A percentile compares a stretch with the other conserved stretches of the same genome.
Evolutionary conservation across 2,113 vertebrate genomes (phyloP).

Genomic region (Pheucticus melanocephalus): DNA sequence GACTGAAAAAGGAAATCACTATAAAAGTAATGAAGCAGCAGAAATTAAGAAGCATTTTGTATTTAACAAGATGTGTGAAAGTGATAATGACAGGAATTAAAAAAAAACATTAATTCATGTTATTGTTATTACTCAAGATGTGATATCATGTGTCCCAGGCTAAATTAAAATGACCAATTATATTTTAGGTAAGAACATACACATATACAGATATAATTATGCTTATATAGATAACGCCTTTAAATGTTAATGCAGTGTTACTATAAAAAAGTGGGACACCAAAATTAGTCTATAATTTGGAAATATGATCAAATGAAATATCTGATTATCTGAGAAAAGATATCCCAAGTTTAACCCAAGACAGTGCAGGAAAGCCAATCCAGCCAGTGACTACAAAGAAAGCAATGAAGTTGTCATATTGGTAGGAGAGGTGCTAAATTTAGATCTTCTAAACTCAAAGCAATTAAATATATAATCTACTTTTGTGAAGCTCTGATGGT

Average conservation of each 20-base stretch:
- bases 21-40: background rate
- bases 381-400: background rate
- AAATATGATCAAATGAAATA: background rate
- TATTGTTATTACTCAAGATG: background rate
- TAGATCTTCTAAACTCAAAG: background rate
- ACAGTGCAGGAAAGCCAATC: background rate
- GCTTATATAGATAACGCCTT: background rate
- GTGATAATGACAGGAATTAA: background rate
- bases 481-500: background rate
- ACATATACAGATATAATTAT: background rate
- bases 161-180: background rate
- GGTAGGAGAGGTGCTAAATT: background rate
- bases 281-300: background rate
- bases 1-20: background rate
- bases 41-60: background rate
- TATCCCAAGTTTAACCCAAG: background rate
- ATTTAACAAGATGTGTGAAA: background rate
- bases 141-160: background rate
- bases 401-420: background rate
- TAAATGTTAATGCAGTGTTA: background rate
- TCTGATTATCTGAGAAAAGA: background rate
- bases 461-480: background rate
- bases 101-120: background rate
- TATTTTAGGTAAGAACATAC: background rate
- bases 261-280: background rate